Evolutionary conservation across 2,113 vertebrate species (phyloP).

Genomic region (Falco punctatus): DNA sequence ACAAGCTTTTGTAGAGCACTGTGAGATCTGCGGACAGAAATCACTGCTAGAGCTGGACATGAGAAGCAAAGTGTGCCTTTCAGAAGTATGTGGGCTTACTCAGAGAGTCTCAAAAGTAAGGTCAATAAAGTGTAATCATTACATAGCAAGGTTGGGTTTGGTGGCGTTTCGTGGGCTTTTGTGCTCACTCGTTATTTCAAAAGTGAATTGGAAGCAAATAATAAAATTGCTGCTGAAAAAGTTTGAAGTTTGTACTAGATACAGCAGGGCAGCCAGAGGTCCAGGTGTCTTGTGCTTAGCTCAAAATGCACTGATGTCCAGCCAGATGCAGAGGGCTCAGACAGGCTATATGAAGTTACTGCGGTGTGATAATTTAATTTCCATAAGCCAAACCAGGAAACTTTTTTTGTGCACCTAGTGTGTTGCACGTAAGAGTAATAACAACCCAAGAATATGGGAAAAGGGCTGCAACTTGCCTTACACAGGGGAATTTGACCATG

Average conservation of each 20-base stretch:
- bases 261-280: neutral
- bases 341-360: neutral
- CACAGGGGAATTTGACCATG: accelerated
- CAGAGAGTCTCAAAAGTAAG: neutral
- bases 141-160: neutral
- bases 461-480: neutral
- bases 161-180: neutral
- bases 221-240: neutral
- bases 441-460: neutral
- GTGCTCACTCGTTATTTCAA: neutral
- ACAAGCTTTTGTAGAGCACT: neutral
- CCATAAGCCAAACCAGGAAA: neutral
- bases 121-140: neutral
- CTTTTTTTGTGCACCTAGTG: neutral
- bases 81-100: neutral
- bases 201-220: neutral
- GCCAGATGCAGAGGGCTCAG: neutral
- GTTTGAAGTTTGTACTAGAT: neutral
- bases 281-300: neutral
- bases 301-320: neutral
- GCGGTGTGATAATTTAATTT: neutral
- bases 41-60: neutral
- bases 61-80: neutral
- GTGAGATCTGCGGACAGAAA: neutral
- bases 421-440: neutral